phyloP scores from a whole-genome alignment of 2,797 vertebrate species.

The Cuniculus paca region DNA sequence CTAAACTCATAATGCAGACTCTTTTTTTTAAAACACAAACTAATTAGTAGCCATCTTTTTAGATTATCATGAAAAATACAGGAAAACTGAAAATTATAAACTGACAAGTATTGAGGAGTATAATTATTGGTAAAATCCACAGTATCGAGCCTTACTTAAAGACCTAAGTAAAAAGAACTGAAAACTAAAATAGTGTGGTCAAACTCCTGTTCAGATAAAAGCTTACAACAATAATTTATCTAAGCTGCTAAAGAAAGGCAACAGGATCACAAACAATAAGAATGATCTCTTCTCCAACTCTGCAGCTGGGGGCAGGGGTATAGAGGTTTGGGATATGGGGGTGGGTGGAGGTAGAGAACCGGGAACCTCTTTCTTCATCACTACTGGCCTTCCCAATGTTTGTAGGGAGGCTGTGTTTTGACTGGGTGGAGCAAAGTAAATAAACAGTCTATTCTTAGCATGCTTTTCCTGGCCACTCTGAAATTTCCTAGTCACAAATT shows the following conservation, averaged over 20 bases:
- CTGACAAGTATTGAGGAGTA: neutral
- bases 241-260: slow-evolving; percentile 62
- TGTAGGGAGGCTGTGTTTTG: neutral
- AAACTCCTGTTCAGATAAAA: slow-evolving; percentile 4
- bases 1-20: neutral
- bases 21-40: neutral
- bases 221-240: slow-evolving; percentile 15
- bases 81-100: slow-evolving; percentile 1
- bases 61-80: neutral
- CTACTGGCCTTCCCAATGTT: neutral
- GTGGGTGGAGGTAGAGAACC: neutral
- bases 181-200: slow-evolving; percentile 26
- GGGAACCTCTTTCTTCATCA: neutral
- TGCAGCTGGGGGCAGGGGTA: neutral
- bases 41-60: neutral
- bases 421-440: slow-evolving; percentile 74
- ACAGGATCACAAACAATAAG: slow-evolving; percentile 33
- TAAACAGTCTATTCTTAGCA: slow-evolving; percentile 77
- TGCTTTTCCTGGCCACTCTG: slow-evolving; percentile 69
- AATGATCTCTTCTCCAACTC: slow-evolving; percentile 54
- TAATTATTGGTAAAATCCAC: slow-evolving; percentile 8
- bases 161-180: neutral
- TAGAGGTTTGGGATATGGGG: neutral
- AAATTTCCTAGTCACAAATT: slow-evolving; percentile 77
- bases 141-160: slow-evolving; percentile 50